Conservation (phyloP, 2,888 invertebrate species). For the Platypus cylindrus region DNA sequence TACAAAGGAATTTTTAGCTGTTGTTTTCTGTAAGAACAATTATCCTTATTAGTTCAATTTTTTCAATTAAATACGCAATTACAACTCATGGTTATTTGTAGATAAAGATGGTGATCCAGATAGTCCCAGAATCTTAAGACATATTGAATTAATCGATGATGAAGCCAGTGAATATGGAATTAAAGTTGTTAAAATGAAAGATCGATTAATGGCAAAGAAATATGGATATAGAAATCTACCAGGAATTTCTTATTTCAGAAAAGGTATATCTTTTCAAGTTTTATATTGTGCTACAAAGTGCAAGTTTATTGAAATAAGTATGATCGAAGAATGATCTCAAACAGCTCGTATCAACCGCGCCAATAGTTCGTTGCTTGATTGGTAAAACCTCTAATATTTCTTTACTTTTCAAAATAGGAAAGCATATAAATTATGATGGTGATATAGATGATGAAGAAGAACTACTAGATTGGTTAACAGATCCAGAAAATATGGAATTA, state of each 20-base stretch:
- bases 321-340: too few relatives aligned
- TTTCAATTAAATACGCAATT: too few relatives aligned
- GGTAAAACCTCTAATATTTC: too few relatives aligned
- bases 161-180: slow-evolving; percentile 88
- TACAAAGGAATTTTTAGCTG: slow-evolving; percentile 82
- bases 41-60: too few relatives aligned
- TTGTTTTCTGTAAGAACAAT: slow-evolving; percentile 83
- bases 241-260: slow-evolving; percentile 82
- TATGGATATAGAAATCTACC: slow-evolving; percentile 83
- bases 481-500: slow-evolving; percentile 88
- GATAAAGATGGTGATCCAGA: slow-evolving; percentile 74
- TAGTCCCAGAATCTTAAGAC: slow-evolving; percentile 66
- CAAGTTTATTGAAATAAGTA: too few relatives aligned
- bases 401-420: too few relatives aligned
- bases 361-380: too few relatives aligned
- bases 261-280: slow-evolving; percentile 42
- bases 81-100: too few relatives aligned
- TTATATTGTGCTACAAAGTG: too few relatives aligned
- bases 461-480: slow-evolving; percentile 81
- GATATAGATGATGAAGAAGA: slow-evolving; percentile 86
- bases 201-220: slow-evolving; percentile 85
- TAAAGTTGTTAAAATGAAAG: slow-evolving; percentile 76
- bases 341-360: too few relatives aligned
- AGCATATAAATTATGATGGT: slow-evolving; percentile 83
- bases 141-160: slow-evolving; percentile 82